Evolutionary conservation across 2,888 invertebrate genomes (phyloP).

Genomic region (Cactoblastis cactorum): DNA sequence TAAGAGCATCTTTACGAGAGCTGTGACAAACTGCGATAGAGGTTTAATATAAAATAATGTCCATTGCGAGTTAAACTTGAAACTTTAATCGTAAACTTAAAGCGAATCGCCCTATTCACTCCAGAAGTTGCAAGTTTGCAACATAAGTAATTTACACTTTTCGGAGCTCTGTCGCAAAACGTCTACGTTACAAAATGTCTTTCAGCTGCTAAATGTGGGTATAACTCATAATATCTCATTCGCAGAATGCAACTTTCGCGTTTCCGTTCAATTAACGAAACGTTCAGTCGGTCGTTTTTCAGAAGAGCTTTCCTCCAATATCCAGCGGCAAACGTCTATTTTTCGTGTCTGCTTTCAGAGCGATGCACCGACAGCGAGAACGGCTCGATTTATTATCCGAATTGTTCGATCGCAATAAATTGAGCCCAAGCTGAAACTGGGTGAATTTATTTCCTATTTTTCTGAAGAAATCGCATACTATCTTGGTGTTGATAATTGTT

Average conservation of each 20-base stretch:
- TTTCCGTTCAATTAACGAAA: neutral
- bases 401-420: neutral
- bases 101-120: neutral
- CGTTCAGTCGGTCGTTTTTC: neutral
- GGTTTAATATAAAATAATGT: constrained; percentile 36
- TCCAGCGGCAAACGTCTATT: neutral
- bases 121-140: constrained; percentile 1
- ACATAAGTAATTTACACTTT: neutral
- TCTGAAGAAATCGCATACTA: neutral
- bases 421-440: neutral
- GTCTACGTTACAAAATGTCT: too few relatives aligned
- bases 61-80: constrained; percentile 22
- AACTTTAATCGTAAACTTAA: constrained; percentile 20
- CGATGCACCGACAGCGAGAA: neutral
- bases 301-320: neutral
- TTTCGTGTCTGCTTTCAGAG: neutral
- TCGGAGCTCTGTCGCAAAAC: neutral
- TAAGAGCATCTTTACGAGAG: constrained; percentile 38
- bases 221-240: too few relatives aligned
- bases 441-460: constrained; percentile 2
- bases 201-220: too few relatives aligned
- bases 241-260: too few relatives aligned
- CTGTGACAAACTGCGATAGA: constrained; percentile 34
- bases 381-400: constrained; percentile 2
- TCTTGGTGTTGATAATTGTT: too few relatives aligned